phyloP scores from a whole-genome alignment of 2,888 invertebrate genomes.

The Periphyllus acericola region DNA sequence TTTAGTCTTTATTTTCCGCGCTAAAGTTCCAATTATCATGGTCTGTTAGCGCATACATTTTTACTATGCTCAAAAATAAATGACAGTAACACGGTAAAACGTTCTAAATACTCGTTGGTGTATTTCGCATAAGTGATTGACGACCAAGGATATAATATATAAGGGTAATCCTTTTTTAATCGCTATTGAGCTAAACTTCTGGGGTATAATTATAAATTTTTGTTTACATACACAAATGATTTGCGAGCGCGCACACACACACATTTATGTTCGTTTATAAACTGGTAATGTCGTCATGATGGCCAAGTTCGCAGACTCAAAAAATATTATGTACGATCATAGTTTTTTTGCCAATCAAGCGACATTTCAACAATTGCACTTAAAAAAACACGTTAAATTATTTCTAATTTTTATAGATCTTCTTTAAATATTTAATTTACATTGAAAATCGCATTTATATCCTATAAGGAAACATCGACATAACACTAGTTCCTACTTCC shows the following conservation, averaged over 20 bases:
- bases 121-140: slow-evolving; percentile 35
- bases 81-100: neutral
- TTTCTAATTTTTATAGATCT: no score
- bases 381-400: neutral
- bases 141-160: slow-evolving; percentile 32
- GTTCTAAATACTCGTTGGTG: neutral
- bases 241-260: neutral
- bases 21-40: neutral
- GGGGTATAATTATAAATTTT: slow-evolving; percentile 27
- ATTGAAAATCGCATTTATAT: no score
- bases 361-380: slow-evolving; percentile 9
- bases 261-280: neutral
- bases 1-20: neutral
- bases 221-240: slow-evolving; percentile 14
- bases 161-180: slow-evolving; percentile 42
- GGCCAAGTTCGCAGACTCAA: neutral
- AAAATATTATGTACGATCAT: neutral
- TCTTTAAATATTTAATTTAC: no score
- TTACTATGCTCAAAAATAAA: neutral
- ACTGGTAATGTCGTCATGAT: neutral
- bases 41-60: neutral
- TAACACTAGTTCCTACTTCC: no score
- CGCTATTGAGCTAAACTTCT: neutral
- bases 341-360: neutral
- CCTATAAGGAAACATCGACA: no score